Evolutionary conservation across 1,140 invertebrate species (phyloP).

Genomic region (Chironomus striatipennis): DNA sequence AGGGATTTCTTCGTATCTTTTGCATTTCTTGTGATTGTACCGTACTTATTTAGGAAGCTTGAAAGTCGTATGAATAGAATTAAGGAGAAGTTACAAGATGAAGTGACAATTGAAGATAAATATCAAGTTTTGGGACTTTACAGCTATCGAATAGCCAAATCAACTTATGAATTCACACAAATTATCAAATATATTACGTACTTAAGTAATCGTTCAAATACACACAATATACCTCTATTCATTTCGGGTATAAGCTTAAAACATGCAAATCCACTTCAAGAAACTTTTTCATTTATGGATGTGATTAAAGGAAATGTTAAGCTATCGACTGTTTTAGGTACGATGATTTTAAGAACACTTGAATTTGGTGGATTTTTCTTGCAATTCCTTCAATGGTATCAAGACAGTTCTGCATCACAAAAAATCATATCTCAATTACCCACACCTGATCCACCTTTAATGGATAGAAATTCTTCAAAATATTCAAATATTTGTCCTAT

Average conservation of each 20-base stretch:
- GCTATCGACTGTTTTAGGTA: constrained; percentile 34
- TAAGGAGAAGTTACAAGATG: constrained; percentile 3
- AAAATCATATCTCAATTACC: constrained; percentile 34
- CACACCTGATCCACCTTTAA: constrained; percentile 27
- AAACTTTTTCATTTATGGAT: constrained; percentile 34
- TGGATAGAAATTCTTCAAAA: constrained; percentile 27
- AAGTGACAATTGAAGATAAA: not conserved
- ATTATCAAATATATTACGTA: constrained; percentile 32
- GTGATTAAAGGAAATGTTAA: constrained; percentile 31
- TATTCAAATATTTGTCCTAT: constrained; percentile 32
- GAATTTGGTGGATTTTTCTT: constrained; percentile 38
- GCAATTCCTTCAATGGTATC: constrained; percentile 40
- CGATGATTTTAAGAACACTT: constrained; percentile 34
- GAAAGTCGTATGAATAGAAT: not conserved
- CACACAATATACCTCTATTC: constrained; percentile 35
- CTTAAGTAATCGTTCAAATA: constrained; percentile 34
- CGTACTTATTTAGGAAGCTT: constrained; percentile 21
- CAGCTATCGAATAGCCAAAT: not conserved
- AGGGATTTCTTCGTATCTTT: not conserved
- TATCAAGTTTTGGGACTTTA: not conserved
- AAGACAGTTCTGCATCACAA: constrained; percentile 34
- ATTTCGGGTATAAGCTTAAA: not conserved
- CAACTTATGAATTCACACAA: constrained; percentile 26
- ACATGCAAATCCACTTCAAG: constrained; percentile 26
- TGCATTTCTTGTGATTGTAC: not conserved